Percentiles rank a stretch among this genome's conserved stretches.
Conservation (phyloP, 2,888 invertebrate genomes). For the Drosophila peninsularis region DNA sequence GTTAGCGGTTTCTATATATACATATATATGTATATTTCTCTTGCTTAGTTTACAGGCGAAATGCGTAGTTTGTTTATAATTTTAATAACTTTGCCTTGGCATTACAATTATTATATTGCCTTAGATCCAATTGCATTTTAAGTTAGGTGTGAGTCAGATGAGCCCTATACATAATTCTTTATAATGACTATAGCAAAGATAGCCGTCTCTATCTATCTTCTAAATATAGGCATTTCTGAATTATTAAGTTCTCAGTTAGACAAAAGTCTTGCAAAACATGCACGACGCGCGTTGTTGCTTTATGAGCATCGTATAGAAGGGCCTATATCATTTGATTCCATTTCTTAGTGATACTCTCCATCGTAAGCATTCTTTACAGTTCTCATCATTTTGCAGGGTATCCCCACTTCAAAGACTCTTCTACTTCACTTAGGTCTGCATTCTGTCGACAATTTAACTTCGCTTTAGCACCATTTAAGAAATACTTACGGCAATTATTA, state of each 20-base stretch:
- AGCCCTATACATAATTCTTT: background rate
- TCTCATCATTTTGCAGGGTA: background rate
- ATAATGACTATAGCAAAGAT: background rate
- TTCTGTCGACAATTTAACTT: conserved; percentile 15
- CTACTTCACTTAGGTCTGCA: background rate
- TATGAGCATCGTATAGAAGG: background rate
- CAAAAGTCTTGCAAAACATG: background rate
- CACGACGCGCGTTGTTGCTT: background rate
- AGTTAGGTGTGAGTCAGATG: background rate
- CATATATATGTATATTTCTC: conserved; percentile 3
- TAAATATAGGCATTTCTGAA: background rate
- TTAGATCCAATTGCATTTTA: background rate
- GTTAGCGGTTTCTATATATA: background rate
- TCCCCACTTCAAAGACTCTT: background rate
- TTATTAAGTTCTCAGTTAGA: too few species aligned
- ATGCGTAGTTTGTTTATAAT: background rate
- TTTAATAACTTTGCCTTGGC: conserved; percentile 5
- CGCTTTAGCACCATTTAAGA: conserved; percentile 19
- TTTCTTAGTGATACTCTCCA: too few species aligned
- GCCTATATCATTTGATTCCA: background rate
- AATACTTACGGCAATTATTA: conserved; percentile 23
- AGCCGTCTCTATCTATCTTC: too few species aligned
- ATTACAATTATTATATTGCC: background rate
- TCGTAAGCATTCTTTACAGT: background rate
- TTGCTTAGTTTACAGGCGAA: background rate